These are phyloP conservation scores for Pemphigus obesinymphae DNA, from an alignment of 1,140 invertebrate species.

Conservation along the genomic window DNA sequence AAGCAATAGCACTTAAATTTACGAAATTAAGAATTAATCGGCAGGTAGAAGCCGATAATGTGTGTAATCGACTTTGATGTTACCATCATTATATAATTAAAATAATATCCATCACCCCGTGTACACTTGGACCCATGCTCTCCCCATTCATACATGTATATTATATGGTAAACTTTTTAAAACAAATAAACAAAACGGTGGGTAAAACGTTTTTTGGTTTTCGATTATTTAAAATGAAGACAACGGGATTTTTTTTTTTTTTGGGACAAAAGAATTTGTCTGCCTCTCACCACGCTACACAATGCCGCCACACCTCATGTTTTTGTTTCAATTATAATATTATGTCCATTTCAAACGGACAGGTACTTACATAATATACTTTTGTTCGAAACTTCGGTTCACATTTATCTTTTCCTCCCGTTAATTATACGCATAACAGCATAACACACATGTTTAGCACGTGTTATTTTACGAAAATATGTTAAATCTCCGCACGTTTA, in stretches of 20 bases:
- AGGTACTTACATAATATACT: too few relatives aligned
- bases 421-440: background rate
- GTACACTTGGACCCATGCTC: too few relatives aligned
- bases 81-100: too few relatives aligned
- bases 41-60: too few relatives aligned
- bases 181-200: background rate
- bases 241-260: too few relatives aligned
- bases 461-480: background rate
- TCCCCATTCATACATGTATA: too few relatives aligned
- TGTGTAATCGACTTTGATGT: too few relatives aligned
- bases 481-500: background rate
- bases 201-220: background rate
- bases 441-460: too few relatives aligned
- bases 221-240: background rate
- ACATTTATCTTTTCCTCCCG: background rate
- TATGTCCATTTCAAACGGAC: background rate
- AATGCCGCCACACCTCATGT: background rate
- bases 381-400: background rate
- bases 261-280: background rate
- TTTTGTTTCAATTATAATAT: conserved; percentile 8
- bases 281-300: background rate
- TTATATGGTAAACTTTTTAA: background rate
- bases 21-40: too few relatives aligned
- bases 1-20: too few relatives aligned
- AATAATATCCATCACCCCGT: too few relatives aligned